A percentile compares a stretch with the other conserved stretches of the same genome.
These are phyloP conservation scores for Rotaria socialis DNA, from an alignment of 2,888 invertebrate genomes.

Conservation along the genomic window DNA sequence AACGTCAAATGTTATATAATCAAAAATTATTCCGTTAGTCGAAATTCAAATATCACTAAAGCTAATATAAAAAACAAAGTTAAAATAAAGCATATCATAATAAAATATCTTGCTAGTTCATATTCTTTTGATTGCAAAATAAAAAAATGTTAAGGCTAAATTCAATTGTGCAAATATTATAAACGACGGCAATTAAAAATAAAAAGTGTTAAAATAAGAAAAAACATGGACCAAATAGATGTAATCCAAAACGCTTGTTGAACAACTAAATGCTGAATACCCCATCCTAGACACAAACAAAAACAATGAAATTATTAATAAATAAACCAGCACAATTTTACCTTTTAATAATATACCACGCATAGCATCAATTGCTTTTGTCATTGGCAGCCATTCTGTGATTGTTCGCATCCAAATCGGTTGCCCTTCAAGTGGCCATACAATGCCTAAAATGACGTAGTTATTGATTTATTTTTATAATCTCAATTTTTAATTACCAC, in stretches of 20 bases:
- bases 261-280: background rate
- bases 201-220: background rate
- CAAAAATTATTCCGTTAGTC: too few species aligned
- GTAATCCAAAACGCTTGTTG: background rate
- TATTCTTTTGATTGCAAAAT: background rate
- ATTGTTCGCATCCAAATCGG: slow-evolving; percentile 72
- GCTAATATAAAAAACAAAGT: too few species aligned
- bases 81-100: too few species aligned
- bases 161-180: background rate
- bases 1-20: too few species aligned
- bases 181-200: slow-evolving; percentile 14
- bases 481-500: slow-evolving; percentile 65
- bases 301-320: background rate
- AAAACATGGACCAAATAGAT: background rate
- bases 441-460: slow-evolving; percentile 68
- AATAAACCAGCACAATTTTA: background rate
- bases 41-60: too few species aligned
- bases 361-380: slow-evolving; percentile 72
- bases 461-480: background rate
- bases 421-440: slow-evolving; percentile 95
- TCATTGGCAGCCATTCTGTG: slow-evolving; percentile 72
- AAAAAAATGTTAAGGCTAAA: background rate
- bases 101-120: too few species aligned
- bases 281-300: background rate
- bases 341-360: slow-evolving; percentile 64